phyloP scores from a whole-genome alignment of 1,140 invertebrate genomes.

The Drosophila virilis region DNA sequence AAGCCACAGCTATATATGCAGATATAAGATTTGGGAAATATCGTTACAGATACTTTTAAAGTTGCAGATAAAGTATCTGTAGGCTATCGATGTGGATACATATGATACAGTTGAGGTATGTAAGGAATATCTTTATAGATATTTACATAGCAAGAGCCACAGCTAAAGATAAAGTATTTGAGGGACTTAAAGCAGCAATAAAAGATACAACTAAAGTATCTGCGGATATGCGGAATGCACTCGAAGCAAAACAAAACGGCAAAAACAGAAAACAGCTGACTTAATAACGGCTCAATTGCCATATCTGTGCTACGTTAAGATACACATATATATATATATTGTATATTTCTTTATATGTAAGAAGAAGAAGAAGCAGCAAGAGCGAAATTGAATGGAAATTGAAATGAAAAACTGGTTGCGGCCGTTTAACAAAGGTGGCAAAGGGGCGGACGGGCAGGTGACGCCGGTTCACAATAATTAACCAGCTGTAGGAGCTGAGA shows the following conservation, averaged over 20 bases:
- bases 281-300: constrained; percentile 33
- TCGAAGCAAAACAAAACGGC: constrained; percentile 55
- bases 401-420: constrained; percentile 71
- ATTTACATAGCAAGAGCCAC: too few species aligned
- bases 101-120: too few species aligned
- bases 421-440: background rate
- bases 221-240: constrained; percentile 3
- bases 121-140: too few species aligned
- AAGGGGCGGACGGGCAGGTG: too few species aligned
- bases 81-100: too few species aligned
- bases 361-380: constrained; percentile 8
- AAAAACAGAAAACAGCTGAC: constrained; percentile 75
- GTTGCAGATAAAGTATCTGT: too few species aligned
- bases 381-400: constrained; percentile 61
- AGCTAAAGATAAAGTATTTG: too few species aligned
- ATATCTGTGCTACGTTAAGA: constrained; percentile 38
- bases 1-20: too few species aligned
- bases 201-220: constrained; percentile 32
- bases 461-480: constrained; percentile 43
- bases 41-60: too few species aligned
- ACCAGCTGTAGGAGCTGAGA: constrained; percentile 31
- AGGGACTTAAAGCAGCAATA: too few species aligned
- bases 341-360: background rate
- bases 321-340: background rate
- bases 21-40: too few species aligned